phyloP scores from a whole-genome alignment of 2,888 invertebrate species.

The Creontiades dilutus region DNA sequence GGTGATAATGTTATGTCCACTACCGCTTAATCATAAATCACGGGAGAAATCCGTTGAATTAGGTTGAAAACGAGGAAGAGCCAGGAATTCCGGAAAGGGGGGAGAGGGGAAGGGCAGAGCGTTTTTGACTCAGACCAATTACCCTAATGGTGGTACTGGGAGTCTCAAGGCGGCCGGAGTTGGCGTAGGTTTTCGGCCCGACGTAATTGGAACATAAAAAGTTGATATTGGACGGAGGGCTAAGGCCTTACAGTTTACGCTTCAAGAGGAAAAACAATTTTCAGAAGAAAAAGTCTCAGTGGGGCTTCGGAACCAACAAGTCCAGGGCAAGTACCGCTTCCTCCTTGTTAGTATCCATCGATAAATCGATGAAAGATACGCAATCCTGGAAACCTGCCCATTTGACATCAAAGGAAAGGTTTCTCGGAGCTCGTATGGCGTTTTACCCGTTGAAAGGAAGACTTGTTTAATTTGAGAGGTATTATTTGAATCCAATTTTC shows the following conservation, averaged over 20 bases:
- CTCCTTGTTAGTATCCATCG: background rate
- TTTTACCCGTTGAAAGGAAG: too few relatives aligned
- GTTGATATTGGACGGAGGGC: slow-evolving; percentile 2
- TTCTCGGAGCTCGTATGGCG: background rate
- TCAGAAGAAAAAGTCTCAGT: background rate
- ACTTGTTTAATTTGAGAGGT: too few relatives aligned
- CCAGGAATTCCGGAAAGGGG: background rate
- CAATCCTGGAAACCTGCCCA: background rate
- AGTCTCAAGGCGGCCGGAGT: slow-evolving; percentile 38
- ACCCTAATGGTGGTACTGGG: slow-evolving; percentile 54
- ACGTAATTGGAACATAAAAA: slow-evolving; percentile 63
- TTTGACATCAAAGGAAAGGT: background rate
- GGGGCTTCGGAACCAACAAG: background rate
- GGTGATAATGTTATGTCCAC: slow-evolving; percentile 38
- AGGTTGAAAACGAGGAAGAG: slow-evolving; percentile 40
- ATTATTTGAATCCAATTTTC: too few relatives aligned
- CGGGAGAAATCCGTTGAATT: slow-evolving; percentile 52
- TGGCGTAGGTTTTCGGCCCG: slow-evolving; percentile 56
- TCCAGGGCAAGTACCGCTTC: background rate
- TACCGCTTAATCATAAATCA: slow-evolving; percentile 53
- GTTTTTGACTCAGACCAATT: slow-evolving; percentile 37
- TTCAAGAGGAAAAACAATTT: background rate
- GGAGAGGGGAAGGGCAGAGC: background rate
- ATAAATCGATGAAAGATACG: background rate
- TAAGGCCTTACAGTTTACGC: slow-evolving; percentile 20